These are phyloP conservation scores for Drosophila cardini DNA, from an alignment of 1,140 invertebrate species.

Conservation along the genomic window DNA sequence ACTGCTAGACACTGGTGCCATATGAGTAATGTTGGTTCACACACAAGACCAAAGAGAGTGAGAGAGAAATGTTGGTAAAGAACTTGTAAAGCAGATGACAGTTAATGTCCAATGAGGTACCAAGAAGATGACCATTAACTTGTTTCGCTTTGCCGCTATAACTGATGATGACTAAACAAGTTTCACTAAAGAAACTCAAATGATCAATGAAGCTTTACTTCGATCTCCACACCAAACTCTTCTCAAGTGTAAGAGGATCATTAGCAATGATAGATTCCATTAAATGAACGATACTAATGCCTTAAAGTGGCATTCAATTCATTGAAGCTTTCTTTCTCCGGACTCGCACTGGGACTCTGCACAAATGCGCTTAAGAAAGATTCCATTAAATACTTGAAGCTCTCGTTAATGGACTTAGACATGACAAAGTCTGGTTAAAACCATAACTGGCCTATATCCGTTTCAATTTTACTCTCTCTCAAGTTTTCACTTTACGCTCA, in stretches of 20 bases:
- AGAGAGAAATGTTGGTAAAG: slow-evolving; percentile 2
- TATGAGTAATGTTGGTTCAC: slow-evolving; percentile 22
- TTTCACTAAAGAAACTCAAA: slow-evolving; percentile 23
- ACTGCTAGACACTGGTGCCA: slow-evolving; percentile 18
- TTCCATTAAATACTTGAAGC: slow-evolving; percentile 1
- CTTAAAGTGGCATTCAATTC: background rate
- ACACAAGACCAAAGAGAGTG: background rate
- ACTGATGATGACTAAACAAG: slow-evolving; percentile 35
- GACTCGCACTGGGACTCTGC: background rate
- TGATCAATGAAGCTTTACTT: slow-evolving; percentile 33
- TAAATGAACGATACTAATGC: slow-evolving; percentile 14
- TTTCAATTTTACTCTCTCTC: too few species aligned
- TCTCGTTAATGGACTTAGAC: background rate
- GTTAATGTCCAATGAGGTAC: slow-evolving; percentile 21
- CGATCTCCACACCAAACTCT: background rate
- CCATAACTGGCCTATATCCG: slow-evolving; percentile 7
- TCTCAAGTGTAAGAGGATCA: slow-evolving; percentile 7
- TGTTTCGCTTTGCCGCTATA: slow-evolving; percentile 15
- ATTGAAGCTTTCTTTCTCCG: slow-evolving; percentile 20
- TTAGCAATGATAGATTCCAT: slow-evolving; percentile 25
- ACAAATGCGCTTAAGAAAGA: background rate
- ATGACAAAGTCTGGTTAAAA: background rate
- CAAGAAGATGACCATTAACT: slow-evolving; percentile 13
- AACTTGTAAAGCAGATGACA: slow-evolving; percentile 25
- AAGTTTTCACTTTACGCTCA: background rate